Evolutionary conservation across 2,113 vertebrate genomes (phyloP).

Genomic region (Phyllostomus hastatus): DNA sequence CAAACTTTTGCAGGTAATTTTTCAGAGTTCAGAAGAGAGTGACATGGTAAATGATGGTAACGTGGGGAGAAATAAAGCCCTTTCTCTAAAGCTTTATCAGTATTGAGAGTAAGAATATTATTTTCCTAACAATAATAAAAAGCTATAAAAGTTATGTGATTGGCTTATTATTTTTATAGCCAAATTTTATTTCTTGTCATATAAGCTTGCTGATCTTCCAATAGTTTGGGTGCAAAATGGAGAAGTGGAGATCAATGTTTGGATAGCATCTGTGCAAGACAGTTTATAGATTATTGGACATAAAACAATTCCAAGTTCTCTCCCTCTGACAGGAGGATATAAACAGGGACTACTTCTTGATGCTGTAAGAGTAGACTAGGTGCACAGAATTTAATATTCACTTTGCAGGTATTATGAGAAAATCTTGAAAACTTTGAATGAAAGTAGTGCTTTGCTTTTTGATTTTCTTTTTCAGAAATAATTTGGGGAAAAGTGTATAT

Average conservation of each 20-base stretch:
- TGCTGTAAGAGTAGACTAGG: neutral
- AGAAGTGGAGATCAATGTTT: neutral
- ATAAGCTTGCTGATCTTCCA: neutral
- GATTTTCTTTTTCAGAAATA: neutral
- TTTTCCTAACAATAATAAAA: neutral
- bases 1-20: neutral
- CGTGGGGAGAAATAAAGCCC: neutral
- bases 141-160: conserved; percentile 15
- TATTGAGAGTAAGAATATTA: conserved; percentile 3
- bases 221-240: conserved; percentile 48
- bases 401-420: neutral
- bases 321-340: neutral
- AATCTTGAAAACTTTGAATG: neutral
- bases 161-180: conserved; percentile 36
- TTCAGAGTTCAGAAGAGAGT: neutral
- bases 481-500: neutral
- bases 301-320: neutral
- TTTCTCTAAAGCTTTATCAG: neutral
- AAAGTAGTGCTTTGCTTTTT: neutral
- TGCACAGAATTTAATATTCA: neutral
- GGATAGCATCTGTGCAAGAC: neutral
- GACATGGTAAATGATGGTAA: neutral
- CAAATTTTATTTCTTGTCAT: neutral
- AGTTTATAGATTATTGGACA: neutral
- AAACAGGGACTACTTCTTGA: neutral